phyloP scores from a whole-genome alignment of 2,888 invertebrate genomes.

The Diloba caeruleocephala region DNA sequence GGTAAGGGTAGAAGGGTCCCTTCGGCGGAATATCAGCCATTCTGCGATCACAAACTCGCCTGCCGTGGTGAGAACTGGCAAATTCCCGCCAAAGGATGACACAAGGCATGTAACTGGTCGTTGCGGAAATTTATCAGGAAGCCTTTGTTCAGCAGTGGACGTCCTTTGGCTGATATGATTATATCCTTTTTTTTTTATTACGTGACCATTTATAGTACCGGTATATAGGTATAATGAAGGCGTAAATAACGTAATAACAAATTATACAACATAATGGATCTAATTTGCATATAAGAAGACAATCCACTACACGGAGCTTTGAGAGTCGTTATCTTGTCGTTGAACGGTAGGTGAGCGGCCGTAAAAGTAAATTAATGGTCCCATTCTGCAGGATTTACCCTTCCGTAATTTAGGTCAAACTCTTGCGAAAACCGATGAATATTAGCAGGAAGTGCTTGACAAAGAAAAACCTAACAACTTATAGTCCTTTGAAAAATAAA shows the following conservation, averaged over 20 bases:
- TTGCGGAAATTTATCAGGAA: too few relatives aligned
- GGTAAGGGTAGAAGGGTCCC: too few relatives aligned
- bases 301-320: conserved; percentile 46
- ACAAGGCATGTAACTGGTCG: too few relatives aligned
- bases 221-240: conserved; percentile 26
- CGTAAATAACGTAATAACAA: conserved; percentile 41
- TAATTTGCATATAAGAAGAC: conserved; percentile 55
- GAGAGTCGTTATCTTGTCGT: conserved; percentile 68
- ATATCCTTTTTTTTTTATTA: conserved; percentile 26
- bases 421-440: conserved; percentile 57
- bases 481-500: conserved; percentile 4
- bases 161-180: too few relatives aligned
- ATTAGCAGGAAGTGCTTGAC: conserved; percentile 52
- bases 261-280: conserved; percentile 45
- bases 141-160: too few relatives aligned
- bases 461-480: conserved; percentile 40
- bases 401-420: conserved; percentile 70
- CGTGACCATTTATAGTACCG: conserved; percentile 16
- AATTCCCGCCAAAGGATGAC: too few relatives aligned
- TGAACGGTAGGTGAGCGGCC: conserved; percentile 68
- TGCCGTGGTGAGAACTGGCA: too few relatives aligned
- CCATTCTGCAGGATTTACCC: conserved; percentile 60
- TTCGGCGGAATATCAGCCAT: too few relatives aligned
- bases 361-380: conserved; percentile 69
- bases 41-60: too few relatives aligned